These are phyloP conservation scores for Anguilla japonica DNA, from an alignment of 2,113 vertebrate species.

Conservation along the genomic window DNA sequence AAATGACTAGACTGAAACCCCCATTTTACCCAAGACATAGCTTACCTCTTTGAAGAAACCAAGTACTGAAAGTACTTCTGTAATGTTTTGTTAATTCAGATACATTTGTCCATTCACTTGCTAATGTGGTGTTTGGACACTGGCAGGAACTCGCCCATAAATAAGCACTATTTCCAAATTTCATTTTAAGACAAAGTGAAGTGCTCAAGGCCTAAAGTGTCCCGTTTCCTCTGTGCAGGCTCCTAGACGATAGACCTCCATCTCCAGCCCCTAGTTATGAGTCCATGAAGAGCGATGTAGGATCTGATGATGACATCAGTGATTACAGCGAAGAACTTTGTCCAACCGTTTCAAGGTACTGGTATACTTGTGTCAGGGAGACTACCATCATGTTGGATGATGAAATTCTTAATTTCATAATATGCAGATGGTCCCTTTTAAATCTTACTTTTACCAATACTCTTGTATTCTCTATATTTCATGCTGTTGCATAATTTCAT, in stretches of 20 bases:
- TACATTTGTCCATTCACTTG: background rate
- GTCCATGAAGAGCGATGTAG: background rate
- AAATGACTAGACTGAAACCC: no score
- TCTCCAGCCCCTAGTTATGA: conserved; percentile 6
- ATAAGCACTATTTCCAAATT: background rate
- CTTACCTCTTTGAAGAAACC: background rate
- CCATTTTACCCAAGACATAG: no score
- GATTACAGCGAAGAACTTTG: background rate
- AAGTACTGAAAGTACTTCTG: background rate
- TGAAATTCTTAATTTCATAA: no score
- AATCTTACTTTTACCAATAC: no score
- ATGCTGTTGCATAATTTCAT: no score
- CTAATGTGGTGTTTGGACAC: no score
- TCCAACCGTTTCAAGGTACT: background rate
- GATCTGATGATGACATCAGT: background rate
- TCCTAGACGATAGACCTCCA: background rate
- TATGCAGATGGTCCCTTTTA: no score
- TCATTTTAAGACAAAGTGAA: background rate
- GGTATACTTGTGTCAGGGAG: background rate
- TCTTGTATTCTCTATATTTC: no score
- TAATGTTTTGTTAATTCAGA: background rate
- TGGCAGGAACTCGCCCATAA: no score
- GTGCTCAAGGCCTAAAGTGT: background rate
- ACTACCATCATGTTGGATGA: background rate
- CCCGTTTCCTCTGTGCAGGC: background rate